Conservation (phyloP, 2,797 vertebrate species). For the Rhinella marina region DNA sequence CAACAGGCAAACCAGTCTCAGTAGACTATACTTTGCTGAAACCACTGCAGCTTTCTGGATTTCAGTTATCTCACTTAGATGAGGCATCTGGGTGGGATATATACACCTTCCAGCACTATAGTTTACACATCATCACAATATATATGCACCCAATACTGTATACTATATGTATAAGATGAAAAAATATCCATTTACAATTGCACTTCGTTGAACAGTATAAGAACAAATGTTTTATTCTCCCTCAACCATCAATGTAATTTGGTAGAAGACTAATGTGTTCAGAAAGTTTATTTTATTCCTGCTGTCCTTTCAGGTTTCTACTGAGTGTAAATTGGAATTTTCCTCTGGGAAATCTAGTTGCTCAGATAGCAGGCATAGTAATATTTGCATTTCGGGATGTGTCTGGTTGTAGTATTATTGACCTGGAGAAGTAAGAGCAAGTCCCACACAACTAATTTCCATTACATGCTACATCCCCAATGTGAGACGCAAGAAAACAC, state of each 20-base stretch:
- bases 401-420: conserved; percentile 27
- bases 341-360: conserved; percentile 24
- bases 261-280: not conserved
- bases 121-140: too few species aligned
- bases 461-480: conserved; percentile 15
- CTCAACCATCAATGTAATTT: not conserved
- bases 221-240: not conserved
- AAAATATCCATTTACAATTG: not conserved
- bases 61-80: too few species aligned
- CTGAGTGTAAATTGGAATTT: conserved; percentile 30
- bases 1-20: too few species aligned
- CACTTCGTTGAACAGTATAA: not conserved
- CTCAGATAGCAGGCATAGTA: conserved; percentile 11
- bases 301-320: conserved; percentile 22
- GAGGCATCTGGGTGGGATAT: too few species aligned
- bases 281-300: conserved; percentile 32
- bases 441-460: conserved; percentile 15
- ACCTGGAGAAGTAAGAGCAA: not conserved
- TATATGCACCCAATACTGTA: too few species aligned
- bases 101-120: too few species aligned
- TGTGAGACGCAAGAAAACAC: not conserved
- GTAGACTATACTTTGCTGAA: too few species aligned
- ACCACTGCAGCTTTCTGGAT: too few species aligned
- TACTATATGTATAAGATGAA: too few species aligned
- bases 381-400: conserved; percentile 41